Percentiles rank a stretch among this genome's conserved stretches.
phyloP scores from a whole-genome alignment of 2,888 invertebrate species.

The Microctonus aethiopoides region DNA sequence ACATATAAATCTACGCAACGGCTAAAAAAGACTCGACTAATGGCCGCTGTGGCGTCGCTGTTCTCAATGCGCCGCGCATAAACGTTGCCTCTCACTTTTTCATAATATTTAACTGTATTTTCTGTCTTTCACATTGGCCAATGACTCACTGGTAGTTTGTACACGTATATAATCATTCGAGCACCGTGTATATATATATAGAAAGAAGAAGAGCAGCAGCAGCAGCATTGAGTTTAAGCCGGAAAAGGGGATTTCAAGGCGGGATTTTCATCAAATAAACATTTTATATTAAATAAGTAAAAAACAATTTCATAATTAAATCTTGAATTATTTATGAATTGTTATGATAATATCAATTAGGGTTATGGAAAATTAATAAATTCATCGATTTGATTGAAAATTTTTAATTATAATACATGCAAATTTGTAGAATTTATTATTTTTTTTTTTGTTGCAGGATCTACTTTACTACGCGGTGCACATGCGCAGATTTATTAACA shows the following conservation, averaged over 20 bases:
- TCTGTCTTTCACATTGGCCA: neutral
- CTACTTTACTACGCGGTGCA: slow-evolving; percentile 20
- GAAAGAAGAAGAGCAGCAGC: neutral
- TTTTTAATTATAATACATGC: neutral
- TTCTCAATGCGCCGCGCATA: neutral
- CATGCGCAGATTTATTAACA: slow-evolving; percentile 4
- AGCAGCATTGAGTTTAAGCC: neutral
- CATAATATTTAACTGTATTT: neutral
- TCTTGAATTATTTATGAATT: neutral
- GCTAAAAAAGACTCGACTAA: slow-evolving; percentile 21
- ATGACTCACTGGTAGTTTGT: neutral
- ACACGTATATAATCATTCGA: neutral
- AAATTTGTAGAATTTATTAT: neutral
- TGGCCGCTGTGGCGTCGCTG: slow-evolving; percentile 6
- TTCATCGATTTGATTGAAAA: neutral
- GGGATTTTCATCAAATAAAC: no score
- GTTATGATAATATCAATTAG: neutral
- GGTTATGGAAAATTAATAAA: neutral
- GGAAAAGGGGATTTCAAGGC: neutral
- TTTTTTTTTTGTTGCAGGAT: neutral
- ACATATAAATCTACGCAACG: slow-evolving; percentile 27
- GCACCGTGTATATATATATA: no score
- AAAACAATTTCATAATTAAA: neutral
- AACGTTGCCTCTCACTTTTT: neutral
- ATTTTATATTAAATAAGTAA: no score